Evolutionary conservation across 1,140 invertebrate genomes (phyloP).

Genomic region (Drosophila lacteicornis): DNA sequence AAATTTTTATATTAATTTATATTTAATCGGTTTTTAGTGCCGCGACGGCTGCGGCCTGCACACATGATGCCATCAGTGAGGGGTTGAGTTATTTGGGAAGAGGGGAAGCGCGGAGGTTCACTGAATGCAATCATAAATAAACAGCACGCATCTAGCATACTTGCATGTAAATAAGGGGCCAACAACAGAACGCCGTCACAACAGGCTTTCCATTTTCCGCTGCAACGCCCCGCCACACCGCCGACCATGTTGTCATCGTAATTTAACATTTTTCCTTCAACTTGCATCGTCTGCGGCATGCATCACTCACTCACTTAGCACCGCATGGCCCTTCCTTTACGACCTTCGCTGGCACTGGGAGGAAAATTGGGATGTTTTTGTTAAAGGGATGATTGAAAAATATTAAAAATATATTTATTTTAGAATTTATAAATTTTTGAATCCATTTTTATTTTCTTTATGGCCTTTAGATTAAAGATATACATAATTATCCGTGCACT

Average conservation of each 20-base stretch:
- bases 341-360: slow-evolving; percentile 6
- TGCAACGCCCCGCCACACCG: neutral
- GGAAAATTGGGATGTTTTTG: too few relatives aligned
- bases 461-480: too few relatives aligned
- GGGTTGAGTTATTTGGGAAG: neutral
- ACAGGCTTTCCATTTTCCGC: slow-evolving; percentile 20
- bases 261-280: slow-evolving; percentile 82
- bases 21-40: slow-evolving; percentile 83
- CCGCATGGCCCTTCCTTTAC: slow-evolving; percentile 1
- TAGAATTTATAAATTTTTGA: too few relatives aligned
- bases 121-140: slow-evolving; percentile 75
- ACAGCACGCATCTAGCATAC: slow-evolving; percentile 77
- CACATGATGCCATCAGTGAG: slow-evolving; percentile 33
- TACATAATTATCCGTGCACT: too few relatives aligned
- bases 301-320: slow-evolving; percentile 82
- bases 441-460: too few relatives aligned
- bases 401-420: too few relatives aligned
- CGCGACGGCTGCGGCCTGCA: slow-evolving; percentile 14
- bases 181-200: slow-evolving; percentile 24
- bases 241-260: slow-evolving; percentile 59
- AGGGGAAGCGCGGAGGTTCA: neutral
- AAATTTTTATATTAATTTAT: slow-evolving; percentile 83
- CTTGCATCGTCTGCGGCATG: slow-evolving; percentile 73
- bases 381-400: too few relatives aligned
- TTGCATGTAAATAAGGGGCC: slow-evolving; percentile 63